These are phyloP conservation scores for Chelonoidis abingdonii DNA, from an alignment of 2,113 vertebrate species.

Conservation along the genomic window DNA sequence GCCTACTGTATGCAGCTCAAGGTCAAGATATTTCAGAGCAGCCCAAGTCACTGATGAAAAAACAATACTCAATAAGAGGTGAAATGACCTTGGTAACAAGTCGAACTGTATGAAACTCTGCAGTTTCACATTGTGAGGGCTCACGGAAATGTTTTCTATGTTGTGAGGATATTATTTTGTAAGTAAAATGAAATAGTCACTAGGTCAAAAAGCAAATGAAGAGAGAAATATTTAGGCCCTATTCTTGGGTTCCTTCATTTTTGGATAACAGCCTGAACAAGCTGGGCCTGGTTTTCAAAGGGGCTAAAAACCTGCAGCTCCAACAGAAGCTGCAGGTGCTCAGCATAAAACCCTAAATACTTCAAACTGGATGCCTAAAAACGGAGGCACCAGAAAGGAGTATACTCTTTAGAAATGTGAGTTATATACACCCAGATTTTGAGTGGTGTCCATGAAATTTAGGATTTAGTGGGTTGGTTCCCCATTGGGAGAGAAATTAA, in stretches of 20 bases:
- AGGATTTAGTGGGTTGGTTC: neutral
- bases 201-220: rapidly evolving
- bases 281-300: neutral
- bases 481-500: neutral
- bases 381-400: neutral
- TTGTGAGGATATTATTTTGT: neutral
- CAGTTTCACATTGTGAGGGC: neutral
- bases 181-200: neutral
- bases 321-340: neutral
- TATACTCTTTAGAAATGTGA: too few species aligned
- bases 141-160: neutral
- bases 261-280: neutral
- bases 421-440: too few species aligned
- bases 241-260: neutral
- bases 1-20: neutral
- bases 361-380: neutral
- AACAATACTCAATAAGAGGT: neutral
- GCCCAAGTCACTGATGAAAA: neutral
- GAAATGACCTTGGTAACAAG: neutral
- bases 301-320: neutral
- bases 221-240: neutral
- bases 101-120: neutral
- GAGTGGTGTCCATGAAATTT: neutral
- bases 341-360: too few species aligned
- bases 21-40: neutral